phyloP scores from a whole-genome alignment of 2,888 invertebrate genomes.

The Amorpha juglandis region DNA sequence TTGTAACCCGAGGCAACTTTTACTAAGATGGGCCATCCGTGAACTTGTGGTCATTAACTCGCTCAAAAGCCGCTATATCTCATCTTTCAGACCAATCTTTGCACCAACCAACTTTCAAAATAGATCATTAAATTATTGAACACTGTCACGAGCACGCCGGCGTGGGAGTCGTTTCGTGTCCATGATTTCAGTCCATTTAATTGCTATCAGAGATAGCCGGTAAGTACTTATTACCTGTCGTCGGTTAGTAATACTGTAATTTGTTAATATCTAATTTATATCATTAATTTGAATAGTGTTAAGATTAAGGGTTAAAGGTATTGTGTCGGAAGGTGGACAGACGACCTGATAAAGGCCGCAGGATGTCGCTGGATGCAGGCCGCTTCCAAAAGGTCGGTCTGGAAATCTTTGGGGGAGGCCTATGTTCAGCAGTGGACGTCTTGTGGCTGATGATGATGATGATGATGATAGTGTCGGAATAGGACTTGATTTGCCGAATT shows the following conservation, averaged over 20 bases:
- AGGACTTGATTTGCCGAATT: background rate
- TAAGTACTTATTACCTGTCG: conserved; percentile 23
- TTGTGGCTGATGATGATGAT: too few species aligned
- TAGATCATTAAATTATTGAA: conserved; percentile 63
- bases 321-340: too few species aligned
- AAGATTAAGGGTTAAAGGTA: background rate
- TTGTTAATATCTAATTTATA: conserved; percentile 20
- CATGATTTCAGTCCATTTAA: conserved; percentile 37
- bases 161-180: conserved; percentile 51
- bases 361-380: too few species aligned
- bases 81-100: background rate
- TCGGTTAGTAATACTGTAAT: conserved; percentile 19
- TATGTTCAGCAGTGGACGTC: too few species aligned
- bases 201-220: conserved; percentile 26
- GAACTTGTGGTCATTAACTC: too few species aligned
- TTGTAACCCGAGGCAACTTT: too few species aligned
- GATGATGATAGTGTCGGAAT: background rate
- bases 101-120: conserved; percentile 58
- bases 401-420: too few species aligned
- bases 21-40: too few species aligned
- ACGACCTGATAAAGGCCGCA: too few species aligned
- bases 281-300: background rate
- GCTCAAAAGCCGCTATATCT: background rate
- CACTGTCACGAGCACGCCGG: conserved; percentile 59
- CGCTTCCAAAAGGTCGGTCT: too few species aligned